These are phyloP conservation scores for Ametastegia equiseti DNA, from an alignment of 2,888 invertebrate species.

Conservation along the genomic window DNA sequence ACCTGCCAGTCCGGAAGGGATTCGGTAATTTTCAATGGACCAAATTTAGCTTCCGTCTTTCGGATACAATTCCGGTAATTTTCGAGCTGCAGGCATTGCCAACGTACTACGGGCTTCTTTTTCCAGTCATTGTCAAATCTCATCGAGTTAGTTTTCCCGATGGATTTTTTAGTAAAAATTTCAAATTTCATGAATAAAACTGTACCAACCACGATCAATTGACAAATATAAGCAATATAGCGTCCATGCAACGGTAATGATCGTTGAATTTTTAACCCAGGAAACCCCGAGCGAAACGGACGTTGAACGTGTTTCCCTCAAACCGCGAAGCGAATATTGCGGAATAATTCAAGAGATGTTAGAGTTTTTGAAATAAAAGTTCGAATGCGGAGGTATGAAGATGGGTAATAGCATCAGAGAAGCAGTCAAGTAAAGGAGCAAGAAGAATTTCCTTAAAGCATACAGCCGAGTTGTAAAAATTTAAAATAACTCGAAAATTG, in stretches of 20 bases:
- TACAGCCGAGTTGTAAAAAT: neutral
- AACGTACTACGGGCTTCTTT: neutral
- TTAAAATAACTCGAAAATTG: neutral
- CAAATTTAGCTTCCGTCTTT: slow-evolving; percentile 52
- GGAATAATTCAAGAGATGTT: slow-evolving; percentile 2
- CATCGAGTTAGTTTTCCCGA: neutral
- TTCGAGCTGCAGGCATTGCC: slow-evolving; percentile 2
- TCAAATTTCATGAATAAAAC: neutral
- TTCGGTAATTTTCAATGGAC: slow-evolving; percentile 52
- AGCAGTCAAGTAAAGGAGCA: neutral
- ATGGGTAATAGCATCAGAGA: slow-evolving; percentile 2
- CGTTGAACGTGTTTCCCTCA: neutral
- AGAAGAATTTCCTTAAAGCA: neutral
- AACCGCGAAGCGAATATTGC: neutral
- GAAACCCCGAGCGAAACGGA: neutral
- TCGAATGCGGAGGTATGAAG: neutral
- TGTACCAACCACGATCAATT: too few species aligned
- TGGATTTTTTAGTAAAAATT: neutral
- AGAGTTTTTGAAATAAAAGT: neutral
- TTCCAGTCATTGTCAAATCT: neutral
- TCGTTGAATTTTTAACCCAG: neutral
- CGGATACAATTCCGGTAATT: slow-evolving; percentile 43
- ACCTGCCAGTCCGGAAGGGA: slow-evolving; percentile 43
- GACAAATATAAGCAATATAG: neutral
- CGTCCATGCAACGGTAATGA: neutral